A percentile compares a stretch with the other conserved stretches of the same genome.
Conservation (phyloP, 1,140 invertebrate species). For the Pectinophora gossypiella region DNA sequence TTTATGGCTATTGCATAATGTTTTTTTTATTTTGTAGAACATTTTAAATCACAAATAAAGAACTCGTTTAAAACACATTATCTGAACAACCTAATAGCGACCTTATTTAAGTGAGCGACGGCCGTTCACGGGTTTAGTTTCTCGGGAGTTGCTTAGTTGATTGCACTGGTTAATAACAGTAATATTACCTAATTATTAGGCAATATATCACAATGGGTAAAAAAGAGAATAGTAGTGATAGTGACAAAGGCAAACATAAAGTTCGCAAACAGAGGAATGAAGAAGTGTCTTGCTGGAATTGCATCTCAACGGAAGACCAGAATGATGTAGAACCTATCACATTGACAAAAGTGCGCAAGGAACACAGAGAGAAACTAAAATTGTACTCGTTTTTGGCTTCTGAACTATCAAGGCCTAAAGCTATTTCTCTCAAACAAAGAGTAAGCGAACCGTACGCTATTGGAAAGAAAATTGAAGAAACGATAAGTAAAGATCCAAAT, state of each 20-base stretch:
- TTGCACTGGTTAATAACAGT: background rate
- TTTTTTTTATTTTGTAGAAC: background rate
- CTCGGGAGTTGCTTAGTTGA: background rate
- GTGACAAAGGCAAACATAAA: constrained; percentile 13
- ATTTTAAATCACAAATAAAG: background rate
- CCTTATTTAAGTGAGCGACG: constrained; percentile 38
- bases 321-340: constrained; percentile 31
- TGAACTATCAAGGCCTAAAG: constrained; percentile 50
- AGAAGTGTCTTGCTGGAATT: constrained; percentile 55
- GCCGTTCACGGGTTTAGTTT: constrained; percentile 27
- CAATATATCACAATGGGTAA: background rate
- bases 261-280: constrained; percentile 23
- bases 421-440: constrained; percentile 58
- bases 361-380: constrained; percentile 49
- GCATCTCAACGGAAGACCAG: constrained; percentile 28
- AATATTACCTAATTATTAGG: background rate
- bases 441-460: constrained; percentile 46
- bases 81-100: constrained; percentile 21
- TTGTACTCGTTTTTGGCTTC: constrained; percentile 53
- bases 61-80: constrained; percentile 53
- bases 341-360: constrained; percentile 40
- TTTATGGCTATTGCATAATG: constrained; percentile 16
- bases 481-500: constrained; percentile 22
- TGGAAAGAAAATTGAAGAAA: constrained; percentile 48
- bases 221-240: constrained; percentile 9